Evolutionary conservation across 2,113 vertebrate species (phyloP), one percentile per base, ranked within the genome.

Genomic region (Sakesphorus luctuosus): DNA sequence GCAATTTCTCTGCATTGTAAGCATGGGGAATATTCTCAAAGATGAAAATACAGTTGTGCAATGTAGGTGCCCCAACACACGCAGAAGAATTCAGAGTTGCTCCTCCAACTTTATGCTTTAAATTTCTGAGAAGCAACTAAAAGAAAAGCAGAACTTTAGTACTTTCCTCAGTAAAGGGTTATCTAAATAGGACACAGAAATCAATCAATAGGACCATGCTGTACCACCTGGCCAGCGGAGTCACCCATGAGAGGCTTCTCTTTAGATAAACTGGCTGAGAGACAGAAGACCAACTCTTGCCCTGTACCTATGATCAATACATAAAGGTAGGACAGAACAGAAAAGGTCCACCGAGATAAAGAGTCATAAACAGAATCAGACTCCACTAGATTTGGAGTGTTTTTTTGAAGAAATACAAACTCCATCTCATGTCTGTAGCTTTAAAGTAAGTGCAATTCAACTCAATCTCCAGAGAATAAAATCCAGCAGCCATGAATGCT

Each of bases 141-240:
- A n/a, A 65, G 8, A 16, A 69, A 74, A 49, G 16, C 13, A 72
- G 18, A 85, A 86, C 66, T 69, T 62, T 10, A 58, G 19, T 16
- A 58, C 33, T 62, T 94, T 71, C 28, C 26, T 72, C 44, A 71
- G 18, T 19, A 24, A 58, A 59, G 28, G 49, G 29, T 25, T 55
- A 26, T 26, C 15, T 75, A 55, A 69, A 20, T 50, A 73, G 59
- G 59, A 38, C 33, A 55, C 25, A 62, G 44, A 83, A 13, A 58
- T 4, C 0, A 0, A 35, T 35, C 46, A 58, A 21, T 53, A n/a
- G n/a, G 23, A 71, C 33, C 7, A 33, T 0, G 1, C 17, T 58
- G 2, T 28, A 43, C 10, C 38, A 56, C 14, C 13, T 36, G 62
- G 35, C 3, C 26, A n/a, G 33, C 61, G 31, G 24, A 69, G 82